phyloP scores from a whole-genome alignment of 2,888 invertebrate species.

The Agonopterix heracliana region DNA sequence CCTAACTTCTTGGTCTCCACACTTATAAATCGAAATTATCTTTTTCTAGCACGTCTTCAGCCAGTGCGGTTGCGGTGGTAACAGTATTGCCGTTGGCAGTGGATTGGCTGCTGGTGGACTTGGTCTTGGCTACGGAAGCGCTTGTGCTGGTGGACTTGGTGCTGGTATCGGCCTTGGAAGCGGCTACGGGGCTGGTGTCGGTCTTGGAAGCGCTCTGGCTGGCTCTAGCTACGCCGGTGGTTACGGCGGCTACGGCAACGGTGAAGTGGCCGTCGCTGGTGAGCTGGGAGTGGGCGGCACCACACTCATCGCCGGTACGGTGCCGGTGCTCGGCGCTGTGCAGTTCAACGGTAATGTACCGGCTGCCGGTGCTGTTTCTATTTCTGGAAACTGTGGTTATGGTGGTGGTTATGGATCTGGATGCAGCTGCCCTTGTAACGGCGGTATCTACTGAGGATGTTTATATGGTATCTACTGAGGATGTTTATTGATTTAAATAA shows the following conservation, averaged over 20 bases:
- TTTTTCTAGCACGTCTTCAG: neutral
- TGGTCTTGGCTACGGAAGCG: conserved; percentile 1
- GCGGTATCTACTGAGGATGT: neutral
- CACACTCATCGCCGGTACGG: conserved; percentile 29
- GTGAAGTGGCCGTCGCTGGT: conserved; percentile 25
- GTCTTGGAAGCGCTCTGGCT: neutral
- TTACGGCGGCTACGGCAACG: conserved; percentile 18
- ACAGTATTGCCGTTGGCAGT: neutral
- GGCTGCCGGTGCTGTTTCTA: conserved; percentile 27
- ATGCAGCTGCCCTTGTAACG: conserved; percentile 14
- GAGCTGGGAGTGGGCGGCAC: conserved; percentile 25
- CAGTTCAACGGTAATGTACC: conserved; percentile 22
- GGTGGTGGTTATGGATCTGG: conserved; percentile 5
- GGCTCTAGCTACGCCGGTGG: neutral
- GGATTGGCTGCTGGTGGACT: neutral
- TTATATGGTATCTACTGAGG: too few relatives aligned
- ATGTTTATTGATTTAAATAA: neutral
- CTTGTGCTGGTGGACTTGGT: neutral
- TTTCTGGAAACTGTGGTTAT: conserved; percentile 26
- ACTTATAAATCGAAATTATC: neutral
- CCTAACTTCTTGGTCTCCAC: too few relatives aligned
- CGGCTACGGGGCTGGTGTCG: neutral
- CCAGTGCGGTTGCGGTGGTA: conserved; percentile 4
- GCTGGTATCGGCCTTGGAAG: conserved; percentile 8
- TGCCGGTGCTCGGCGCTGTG: conserved; percentile 32